Conservation (phyloP, 2,797 vertebrate genomes). For the Champsocephalus gunnari region DNA sequence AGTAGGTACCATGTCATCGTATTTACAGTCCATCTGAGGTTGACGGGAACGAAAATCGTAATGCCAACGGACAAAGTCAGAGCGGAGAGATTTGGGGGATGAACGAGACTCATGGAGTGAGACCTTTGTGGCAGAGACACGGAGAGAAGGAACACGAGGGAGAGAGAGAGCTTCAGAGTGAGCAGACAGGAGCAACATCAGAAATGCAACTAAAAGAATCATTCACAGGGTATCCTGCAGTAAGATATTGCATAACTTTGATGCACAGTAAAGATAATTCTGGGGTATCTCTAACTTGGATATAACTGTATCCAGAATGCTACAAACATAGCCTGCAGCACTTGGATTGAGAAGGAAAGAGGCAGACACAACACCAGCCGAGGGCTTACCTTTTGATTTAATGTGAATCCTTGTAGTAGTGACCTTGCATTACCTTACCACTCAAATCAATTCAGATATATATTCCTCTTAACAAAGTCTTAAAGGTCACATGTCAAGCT, state of each 20-base stretch:
- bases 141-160: neutral
- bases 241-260: neutral
- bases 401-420: slow-evolving; percentile 20
- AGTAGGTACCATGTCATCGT: slow-evolving; percentile 59
- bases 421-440: slow-evolving; percentile 27
- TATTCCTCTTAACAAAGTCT: neutral
- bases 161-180: neutral
- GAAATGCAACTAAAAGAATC: neutral
- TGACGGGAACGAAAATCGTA: slow-evolving; percentile 33
- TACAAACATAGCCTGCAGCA: slow-evolving; percentile 49
- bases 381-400: slow-evolving; percentile 45
- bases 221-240: neutral
- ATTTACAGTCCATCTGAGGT: slow-evolving; percentile 62
- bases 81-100: slow-evolving; percentile 47
- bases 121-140: slow-evolving; percentile 19
- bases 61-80: slow-evolving; percentile 48
- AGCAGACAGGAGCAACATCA: slow-evolving; percentile 5
- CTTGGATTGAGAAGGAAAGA: slow-evolving; percentile 35
- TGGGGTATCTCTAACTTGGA: slow-evolving; percentile 1
- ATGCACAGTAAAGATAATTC: slow-evolving; percentile 21
- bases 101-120: slow-evolving; percentile 42
- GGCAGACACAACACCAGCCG: slow-evolving; percentile 30
- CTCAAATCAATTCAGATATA: neutral
- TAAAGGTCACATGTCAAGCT: too few relatives aligned
- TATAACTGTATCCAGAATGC: slow-evolving; percentile 19